Evolutionary conservation across 2,113 vertebrate genomes (phyloP).

Genomic region (Natator depressus): DNA sequence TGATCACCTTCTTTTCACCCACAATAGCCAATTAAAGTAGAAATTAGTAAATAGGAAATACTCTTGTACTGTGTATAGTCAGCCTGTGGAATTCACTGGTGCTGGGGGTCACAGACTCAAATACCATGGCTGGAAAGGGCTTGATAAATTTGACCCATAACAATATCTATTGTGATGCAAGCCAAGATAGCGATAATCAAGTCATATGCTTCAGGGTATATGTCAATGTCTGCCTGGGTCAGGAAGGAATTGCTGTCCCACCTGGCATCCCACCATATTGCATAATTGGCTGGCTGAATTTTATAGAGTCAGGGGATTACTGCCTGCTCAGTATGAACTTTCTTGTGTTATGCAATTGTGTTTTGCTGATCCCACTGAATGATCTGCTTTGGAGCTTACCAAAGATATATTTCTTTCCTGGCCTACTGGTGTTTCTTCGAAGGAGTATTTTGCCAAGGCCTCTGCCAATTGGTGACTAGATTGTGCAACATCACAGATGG

Average conservation of each 20-base stretch:
- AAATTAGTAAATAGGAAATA: fast-evolving
- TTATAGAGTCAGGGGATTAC: background rate
- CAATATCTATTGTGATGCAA: fast-evolving
- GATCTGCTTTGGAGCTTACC: background rate
- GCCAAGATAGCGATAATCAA: background rate
- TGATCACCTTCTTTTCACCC: background rate
- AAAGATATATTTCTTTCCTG: background rate
- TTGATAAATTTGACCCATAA: background rate
- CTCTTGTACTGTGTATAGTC: background rate
- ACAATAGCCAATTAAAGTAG: fast-evolving
- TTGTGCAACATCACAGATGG: too few relatives aligned
- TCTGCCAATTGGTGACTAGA: too few relatives aligned
- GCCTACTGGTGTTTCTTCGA: background rate
- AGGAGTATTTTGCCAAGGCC: background rate
- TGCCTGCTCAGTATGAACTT: background rate
- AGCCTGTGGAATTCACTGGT: background rate
- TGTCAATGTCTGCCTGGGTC: background rate
- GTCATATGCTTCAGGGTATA: background rate
- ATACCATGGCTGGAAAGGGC: background rate
- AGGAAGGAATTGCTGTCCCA: background rate
- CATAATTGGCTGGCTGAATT: background rate
- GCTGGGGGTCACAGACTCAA: fast-evolving
- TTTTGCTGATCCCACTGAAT: background rate
- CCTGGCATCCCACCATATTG: fast-evolving
- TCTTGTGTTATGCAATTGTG: background rate